phyloP scores from a whole-genome alignment of 2,888 invertebrate genomes.

The Scaptomyza parva region DNA sequence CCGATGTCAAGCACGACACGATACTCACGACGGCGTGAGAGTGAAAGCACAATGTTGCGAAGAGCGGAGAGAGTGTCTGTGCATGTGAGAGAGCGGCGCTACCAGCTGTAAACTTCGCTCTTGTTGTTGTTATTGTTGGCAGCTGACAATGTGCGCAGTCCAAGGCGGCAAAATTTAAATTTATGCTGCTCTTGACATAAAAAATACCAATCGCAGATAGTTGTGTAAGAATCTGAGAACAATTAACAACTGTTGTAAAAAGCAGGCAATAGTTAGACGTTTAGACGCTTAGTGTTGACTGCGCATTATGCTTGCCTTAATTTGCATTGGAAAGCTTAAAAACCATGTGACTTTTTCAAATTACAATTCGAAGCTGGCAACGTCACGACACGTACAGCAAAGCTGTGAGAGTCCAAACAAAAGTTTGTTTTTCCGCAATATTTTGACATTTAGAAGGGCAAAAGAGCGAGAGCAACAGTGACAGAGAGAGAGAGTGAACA shows the following conservation, averaged over 20 bases:
- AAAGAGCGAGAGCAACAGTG: slow-evolving; percentile 45
- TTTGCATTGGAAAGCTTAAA: slow-evolving; percentile 23
- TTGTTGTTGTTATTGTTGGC: slow-evolving; percentile 7
- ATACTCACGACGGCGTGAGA: slow-evolving; percentile 1
- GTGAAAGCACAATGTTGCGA: background rate
- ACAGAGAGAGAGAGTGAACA: background rate
- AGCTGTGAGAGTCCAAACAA: slow-evolving; percentile 19
- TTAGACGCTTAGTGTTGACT: slow-evolving; percentile 1
- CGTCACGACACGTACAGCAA: slow-evolving; percentile 7
- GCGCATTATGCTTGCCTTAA: slow-evolving; percentile 18
- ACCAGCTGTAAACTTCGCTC: slow-evolving; percentile 34
- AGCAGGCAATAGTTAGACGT: background rate
- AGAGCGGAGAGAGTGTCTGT: too few species aligned
- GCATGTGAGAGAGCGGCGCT: slow-evolving; percentile 8
- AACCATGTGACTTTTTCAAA: slow-evolving; percentile 47
- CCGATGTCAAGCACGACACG: slow-evolving; percentile 7
- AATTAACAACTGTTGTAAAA: background rate
- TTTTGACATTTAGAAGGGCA: slow-evolving; percentile 79
- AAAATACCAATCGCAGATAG: too few species aligned
- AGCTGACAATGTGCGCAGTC: slow-evolving; percentile 12
- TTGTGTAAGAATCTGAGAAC: too few species aligned
- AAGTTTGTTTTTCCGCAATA: slow-evolving; percentile 57
- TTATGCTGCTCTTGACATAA: background rate
- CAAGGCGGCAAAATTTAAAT: slow-evolving; percentile 26
- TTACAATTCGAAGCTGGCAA: slow-evolving; percentile 32